phyloP scores from a whole-genome alignment of 2,888 invertebrate species.

The Quadroppia sp. region DNA sequence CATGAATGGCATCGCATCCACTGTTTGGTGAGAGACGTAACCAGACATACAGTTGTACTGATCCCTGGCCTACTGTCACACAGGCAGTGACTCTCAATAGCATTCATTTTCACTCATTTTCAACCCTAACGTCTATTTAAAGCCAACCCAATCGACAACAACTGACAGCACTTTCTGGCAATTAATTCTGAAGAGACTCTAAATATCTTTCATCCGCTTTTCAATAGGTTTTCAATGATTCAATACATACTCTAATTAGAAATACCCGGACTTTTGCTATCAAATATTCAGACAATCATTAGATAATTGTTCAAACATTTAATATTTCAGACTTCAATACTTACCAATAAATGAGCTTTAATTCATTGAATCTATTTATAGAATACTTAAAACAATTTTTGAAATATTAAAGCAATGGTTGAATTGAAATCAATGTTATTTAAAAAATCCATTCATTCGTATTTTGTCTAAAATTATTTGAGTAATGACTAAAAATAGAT shows the following conservation, averaged over 20 bases:
- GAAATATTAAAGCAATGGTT: not conserved
- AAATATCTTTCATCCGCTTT: constrained; percentile 32
- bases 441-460: no score
- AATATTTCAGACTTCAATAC: not conserved
- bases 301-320: not conserved
- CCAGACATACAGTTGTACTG: not conserved
- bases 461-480: no score
- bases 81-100: not conserved
- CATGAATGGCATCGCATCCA: constrained; percentile 1
- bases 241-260: not conserved
- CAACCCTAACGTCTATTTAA: constrained; percentile 15
- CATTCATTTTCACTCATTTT: not conserved
- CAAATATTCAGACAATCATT: not conserved
- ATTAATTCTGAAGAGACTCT: constrained; percentile 36
- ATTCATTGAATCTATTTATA: not conserved
- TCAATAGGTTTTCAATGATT: not conserved
- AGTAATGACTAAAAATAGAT: no score
- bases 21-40: not conserved
- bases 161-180: constrained; percentile 19
- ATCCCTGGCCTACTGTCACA: not conserved
- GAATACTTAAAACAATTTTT: not conserved
- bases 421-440: not conserved
- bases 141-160: constrained; percentile 29
- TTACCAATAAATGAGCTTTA: not conserved
- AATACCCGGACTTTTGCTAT: not conserved